These are phyloP conservation scores for Glossophaga mutica DNA, from an alignment of 2,797 vertebrate genomes.

Conservation along the genomic window DNA sequence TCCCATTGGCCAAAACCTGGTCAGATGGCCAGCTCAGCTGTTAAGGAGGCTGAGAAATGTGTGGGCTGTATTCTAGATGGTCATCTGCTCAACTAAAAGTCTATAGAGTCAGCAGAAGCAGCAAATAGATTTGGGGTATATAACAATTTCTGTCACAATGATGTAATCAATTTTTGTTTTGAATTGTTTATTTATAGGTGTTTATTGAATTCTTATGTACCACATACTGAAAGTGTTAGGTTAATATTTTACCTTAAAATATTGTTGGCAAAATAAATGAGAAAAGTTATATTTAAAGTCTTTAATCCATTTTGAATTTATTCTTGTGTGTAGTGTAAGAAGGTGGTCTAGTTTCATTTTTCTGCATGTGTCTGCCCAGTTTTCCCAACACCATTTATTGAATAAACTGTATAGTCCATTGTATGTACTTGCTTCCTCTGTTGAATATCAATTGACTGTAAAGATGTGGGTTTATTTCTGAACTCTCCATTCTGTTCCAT, in stretches of 20 bases:
- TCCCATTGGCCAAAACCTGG: not conserved
- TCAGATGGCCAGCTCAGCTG: not conserved
- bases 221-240: not conserved
- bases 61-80: not conserved
- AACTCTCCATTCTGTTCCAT: no score
- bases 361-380: no score
- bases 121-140: not conserved
- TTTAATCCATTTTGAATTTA: no score
- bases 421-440: no score
- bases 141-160: not conserved
- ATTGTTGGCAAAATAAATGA: constrained; percentile 11
- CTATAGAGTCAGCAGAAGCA: not conserved
- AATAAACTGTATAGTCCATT: no score
- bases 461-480: no score
- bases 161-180: constrained; percentile 11
- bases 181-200: not conserved
- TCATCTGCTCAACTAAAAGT: not conserved
- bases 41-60: not conserved
- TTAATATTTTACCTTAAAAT: constrained; percentile 37
- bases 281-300: not conserved
- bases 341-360: no score
- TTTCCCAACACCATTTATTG: no score
- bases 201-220: not conserved
- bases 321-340: no score
- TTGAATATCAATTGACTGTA: no score